phyloP scores from a whole-genome alignment of 1,140 invertebrate species.

The Lasioglossum albipes region DNA sequence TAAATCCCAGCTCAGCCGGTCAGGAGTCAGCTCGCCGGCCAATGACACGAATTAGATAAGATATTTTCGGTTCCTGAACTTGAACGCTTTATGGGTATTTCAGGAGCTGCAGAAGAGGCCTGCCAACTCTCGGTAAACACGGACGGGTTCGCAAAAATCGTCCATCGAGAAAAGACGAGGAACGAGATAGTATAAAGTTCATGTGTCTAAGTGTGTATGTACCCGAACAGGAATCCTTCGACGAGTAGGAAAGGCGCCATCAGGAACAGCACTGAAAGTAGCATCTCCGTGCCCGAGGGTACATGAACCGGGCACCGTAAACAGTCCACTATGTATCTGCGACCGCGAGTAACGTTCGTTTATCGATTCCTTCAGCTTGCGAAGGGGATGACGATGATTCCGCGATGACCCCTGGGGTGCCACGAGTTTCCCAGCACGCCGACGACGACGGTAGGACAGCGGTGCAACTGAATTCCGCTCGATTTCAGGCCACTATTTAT shows the following conservation, averaged over 20 bases:
- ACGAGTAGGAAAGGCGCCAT: background rate
- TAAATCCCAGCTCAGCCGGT: no score
- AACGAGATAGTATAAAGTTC: background rate
- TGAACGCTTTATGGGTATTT: constrained; percentile 42
- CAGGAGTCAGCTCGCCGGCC: constrained; percentile 12
- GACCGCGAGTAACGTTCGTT: background rate
- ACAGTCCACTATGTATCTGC: background rate
- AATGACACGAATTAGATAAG: constrained; percentile 61
- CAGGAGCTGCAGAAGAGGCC: constrained; percentile 6
- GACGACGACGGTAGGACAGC: constrained; percentile 55
- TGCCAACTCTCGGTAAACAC: constrained; percentile 13
- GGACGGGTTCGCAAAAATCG: background rate
- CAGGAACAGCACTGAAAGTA: constrained; percentile 13
- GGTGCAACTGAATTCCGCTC: constrained; percentile 64
- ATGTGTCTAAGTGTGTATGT: background rate
- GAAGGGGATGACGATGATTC: constrained; percentile 5
- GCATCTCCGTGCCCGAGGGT: constrained; percentile 7
- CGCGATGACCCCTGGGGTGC: background rate
- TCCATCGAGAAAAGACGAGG: background rate
- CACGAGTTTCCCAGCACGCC: constrained; percentile 10
- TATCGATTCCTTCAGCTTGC: background rate
- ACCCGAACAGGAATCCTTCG: constrained; percentile 48
- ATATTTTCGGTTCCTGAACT: constrained; percentile 58
- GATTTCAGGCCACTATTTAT: constrained; percentile 69
- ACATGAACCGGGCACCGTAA: constrained; percentile 3